A percentile compares a stretch with the other conserved stretches of the same genome.
Evolutionary conservation across 2,888 invertebrate species (phyloP).

Genomic region (Drosophila borborema): DNA sequence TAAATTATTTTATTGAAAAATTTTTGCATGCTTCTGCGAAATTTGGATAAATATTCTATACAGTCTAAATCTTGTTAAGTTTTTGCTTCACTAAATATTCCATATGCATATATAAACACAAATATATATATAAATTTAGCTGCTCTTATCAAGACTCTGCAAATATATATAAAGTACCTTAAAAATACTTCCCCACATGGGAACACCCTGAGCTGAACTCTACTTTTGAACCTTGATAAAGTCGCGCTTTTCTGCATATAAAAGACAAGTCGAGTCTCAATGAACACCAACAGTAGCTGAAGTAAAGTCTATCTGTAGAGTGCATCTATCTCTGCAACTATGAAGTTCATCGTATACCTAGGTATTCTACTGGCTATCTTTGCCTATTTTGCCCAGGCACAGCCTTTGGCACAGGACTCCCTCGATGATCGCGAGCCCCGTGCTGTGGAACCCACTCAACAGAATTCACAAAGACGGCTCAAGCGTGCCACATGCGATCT

Average conservation of each 20-base stretch:
- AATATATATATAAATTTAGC: neutral
- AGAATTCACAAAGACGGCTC: slow-evolving; percentile 59
- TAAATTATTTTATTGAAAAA: neutral
- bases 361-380: slow-evolving; percentile 31
- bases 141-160: neutral
- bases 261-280: neutral
- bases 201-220: slow-evolving; percentile 1
- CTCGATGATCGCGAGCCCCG: neutral
- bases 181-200: slow-evolving; percentile 6
- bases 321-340: slow-evolving; percentile 15
- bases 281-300: neutral
- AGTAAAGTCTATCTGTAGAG: neutral
- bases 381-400: slow-evolving; percentile 36
- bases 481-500: slow-evolving; percentile 86
- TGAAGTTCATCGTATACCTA: slow-evolving; percentile 51
- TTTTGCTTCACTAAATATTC: neutral
- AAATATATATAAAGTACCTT: neutral
- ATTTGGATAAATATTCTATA: neutral
- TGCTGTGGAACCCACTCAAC: neutral
- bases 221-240: slow-evolving; percentile 5
- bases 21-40: neutral
- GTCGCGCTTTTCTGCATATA: slow-evolving; percentile 11
- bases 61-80: neutral
- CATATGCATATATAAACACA: no score
- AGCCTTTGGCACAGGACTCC: slow-evolving; percentile 12